Percentiles rank a stretch among this genome's conserved stretches.
These are phyloP conservation scores for Tridacna crocea DNA, from an alignment of 2,888 invertebrate genomes.

Conservation along the genomic window DNA sequence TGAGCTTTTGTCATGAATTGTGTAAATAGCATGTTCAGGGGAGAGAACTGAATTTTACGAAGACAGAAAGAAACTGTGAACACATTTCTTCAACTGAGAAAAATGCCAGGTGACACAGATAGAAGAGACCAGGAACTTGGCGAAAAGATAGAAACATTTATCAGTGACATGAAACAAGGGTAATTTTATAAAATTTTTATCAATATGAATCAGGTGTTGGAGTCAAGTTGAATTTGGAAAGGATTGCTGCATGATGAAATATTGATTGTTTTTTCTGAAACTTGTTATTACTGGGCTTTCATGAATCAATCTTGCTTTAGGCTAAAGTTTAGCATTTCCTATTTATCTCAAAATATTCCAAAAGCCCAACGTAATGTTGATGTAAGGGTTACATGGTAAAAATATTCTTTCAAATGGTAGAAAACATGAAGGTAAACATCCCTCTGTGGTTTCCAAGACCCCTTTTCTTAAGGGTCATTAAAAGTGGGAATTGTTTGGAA, in stretches of 20 bases:
- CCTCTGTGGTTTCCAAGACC: too few species aligned
- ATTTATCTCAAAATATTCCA: too few species aligned
- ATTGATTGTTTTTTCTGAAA: not conserved
- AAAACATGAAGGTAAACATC: too few species aligned
- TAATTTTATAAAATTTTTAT: constrained; percentile 37
- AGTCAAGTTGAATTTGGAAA: not conserved
- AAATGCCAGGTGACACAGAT: constrained; percentile 70
- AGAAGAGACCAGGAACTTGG: constrained; percentile 72
- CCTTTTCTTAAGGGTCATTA: too few species aligned
- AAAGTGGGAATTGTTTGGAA: not conserved
- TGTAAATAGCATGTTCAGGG: too few species aligned
- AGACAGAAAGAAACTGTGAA: too few species aligned
- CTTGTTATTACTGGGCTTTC: not conserved
- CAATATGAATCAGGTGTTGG: not conserved
- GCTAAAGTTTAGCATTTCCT: too few species aligned
- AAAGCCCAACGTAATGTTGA: too few species aligned
- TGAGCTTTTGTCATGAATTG: too few species aligned
- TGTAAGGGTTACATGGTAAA: not conserved
- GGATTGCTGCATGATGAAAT: constrained; percentile 1
- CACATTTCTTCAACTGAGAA: not conserved
- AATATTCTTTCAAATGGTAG: not conserved
- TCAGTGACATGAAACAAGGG: constrained; percentile 75
- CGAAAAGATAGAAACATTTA: constrained; percentile 73
- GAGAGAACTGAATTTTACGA: too few species aligned
- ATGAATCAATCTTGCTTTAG: too few species aligned